Evolutionary conservation across 2,113 vertebrate genomes (phyloP).

Genomic region (Mus musculus): DNA sequence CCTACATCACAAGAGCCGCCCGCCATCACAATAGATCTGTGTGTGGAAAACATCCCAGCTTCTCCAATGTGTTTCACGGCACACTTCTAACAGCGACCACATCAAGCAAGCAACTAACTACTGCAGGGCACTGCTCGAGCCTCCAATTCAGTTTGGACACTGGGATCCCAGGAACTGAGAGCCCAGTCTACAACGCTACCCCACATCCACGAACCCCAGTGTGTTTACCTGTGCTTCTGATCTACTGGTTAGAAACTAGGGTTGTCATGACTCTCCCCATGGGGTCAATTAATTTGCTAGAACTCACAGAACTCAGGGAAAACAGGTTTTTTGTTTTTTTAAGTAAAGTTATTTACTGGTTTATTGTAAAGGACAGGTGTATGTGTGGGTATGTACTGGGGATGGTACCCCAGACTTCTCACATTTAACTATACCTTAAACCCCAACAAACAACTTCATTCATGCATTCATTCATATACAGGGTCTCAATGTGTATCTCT

Average conservation of each 20-base stretch:
- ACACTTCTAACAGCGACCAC: not conserved
- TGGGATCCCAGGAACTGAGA: not conserved
- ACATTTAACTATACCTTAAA: not conserved
- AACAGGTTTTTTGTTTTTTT: not conserved
- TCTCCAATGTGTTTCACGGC: not conserved
- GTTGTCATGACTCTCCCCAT: not conserved
- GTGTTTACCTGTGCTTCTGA: not conserved
- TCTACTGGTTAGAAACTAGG: not conserved
- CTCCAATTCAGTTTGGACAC: not conserved
- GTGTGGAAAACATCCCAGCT: not conserved
- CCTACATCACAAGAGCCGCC: constrained; percentile 60
- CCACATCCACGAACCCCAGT: not conserved
- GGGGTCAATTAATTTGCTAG: not conserved
- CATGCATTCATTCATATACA: not conserved
- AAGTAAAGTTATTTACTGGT: not conserved
- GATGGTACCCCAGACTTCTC: not conserved
- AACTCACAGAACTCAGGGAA: not conserved
- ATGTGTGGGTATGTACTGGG: not conserved
- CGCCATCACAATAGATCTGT: constrained; percentile 71
- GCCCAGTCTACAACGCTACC: not conserved
- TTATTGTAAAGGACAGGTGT: not conserved
- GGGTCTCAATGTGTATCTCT: not conserved
- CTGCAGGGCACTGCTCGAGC: not conserved
- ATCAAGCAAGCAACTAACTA: not conserved
- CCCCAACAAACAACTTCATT: not conserved